Conservation (phyloP, 1,140 invertebrate genomes). For the Formica exsecta region DNA sequence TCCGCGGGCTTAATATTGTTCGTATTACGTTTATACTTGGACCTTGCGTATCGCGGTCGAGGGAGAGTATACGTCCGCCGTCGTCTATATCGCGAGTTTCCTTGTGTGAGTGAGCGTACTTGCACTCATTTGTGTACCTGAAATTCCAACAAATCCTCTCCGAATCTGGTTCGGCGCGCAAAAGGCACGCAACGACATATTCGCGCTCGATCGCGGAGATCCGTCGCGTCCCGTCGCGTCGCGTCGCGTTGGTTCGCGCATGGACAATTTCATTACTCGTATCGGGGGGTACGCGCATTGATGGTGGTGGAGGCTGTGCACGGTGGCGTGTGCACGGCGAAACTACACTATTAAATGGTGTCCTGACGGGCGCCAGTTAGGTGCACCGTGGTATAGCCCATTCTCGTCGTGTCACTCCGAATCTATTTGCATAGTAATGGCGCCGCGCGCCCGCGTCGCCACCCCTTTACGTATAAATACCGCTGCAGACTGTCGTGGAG, state of each 20-base stretch:
- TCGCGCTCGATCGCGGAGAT: conserved; percentile 75
- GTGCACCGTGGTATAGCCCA: conserved; percentile 76
- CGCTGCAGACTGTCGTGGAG: conserved; percentile 44
- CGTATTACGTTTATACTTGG: conserved; percentile 43
- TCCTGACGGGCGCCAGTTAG: conserved; percentile 82
- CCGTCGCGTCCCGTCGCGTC: conserved; percentile 39
- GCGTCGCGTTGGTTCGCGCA: conserved; percentile 73
- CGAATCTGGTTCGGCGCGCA: conserved; percentile 72
- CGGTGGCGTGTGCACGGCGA: conserved; percentile 76
- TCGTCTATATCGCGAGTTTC: conserved; percentile 52
- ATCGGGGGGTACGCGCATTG: conserved; percentile 66
- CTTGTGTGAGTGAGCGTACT: conserved; percentile 43
- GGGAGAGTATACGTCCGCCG: background rate
- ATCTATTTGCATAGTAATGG: conserved; percentile 86
- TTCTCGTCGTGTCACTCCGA: conserved; percentile 83
- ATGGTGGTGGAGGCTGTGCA: conserved; percentile 44
- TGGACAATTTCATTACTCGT: conserved; percentile 85
- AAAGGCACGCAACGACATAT: conserved; percentile 77
- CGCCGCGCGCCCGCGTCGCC: conserved; percentile 68
- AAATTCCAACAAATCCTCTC: conserved; percentile 73
- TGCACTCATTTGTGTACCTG: conserved; percentile 71
- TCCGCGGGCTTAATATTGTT: conserved; percentile 30
- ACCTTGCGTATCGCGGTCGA: conserved; percentile 39
- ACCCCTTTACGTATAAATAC: conserved; percentile 71
- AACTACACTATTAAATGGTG: conserved; percentile 85